Evolutionary conservation across 2,113 vertebrate genomes (phyloP).

Genomic region (Campylorhamphus procurvoides): DNA sequence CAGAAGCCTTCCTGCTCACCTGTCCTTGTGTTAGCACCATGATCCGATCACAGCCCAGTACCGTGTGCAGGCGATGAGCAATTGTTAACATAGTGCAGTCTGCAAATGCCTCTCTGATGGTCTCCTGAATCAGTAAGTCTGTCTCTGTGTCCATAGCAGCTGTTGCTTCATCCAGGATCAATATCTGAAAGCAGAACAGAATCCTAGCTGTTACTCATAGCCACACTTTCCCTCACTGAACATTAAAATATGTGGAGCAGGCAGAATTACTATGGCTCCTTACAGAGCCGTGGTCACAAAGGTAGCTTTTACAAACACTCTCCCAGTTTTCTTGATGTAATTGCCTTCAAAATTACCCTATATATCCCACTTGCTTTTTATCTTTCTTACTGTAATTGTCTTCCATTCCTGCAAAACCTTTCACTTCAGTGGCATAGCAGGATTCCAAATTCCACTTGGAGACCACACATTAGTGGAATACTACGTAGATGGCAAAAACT

Average conservation of each 20-base stretch:
- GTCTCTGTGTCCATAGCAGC: slow-evolving; percentile 95
- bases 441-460: neutral
- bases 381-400: neutral
- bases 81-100: slow-evolving; percentile 95
- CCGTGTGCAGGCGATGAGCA: slow-evolving; percentile 94
- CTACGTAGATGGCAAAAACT: neutral
- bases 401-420: neutral
- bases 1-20: slow-evolving; percentile 71
- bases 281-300: neutral
- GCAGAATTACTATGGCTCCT: neutral
- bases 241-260: neutral
- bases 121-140: slow-evolving; percentile 91
- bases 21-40: slow-evolving; percentile 96
- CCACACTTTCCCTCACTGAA: neutral
- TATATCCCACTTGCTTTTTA: neutral
- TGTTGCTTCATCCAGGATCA: slow-evolving; percentile 95
- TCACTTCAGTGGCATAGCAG: neutral
- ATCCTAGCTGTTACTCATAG: neutral
- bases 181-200: slow-evolving; percentile 77
- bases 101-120: slow-evolving; percentile 87
- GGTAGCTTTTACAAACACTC: neutral
- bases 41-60: slow-evolving; percentile 91
- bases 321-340: neutral
- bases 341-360: neutral
- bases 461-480: neutral